Base-by-base conservation (phyloP, 2,113 vertebrate genomes). In the Apteryx mantelli region DNA sequence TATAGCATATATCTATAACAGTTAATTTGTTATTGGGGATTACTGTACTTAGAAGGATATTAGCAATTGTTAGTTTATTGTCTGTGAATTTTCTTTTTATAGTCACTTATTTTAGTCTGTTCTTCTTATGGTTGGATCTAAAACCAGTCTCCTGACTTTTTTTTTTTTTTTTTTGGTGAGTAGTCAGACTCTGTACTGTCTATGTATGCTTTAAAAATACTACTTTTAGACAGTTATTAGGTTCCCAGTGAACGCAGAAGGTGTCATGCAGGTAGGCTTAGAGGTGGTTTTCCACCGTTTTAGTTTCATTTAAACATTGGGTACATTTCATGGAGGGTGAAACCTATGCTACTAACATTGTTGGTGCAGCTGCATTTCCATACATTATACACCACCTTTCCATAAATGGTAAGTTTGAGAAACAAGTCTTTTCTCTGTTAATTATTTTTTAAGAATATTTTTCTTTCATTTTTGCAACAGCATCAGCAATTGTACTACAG, bases 401-500 rank as follows among this genome's bases (percentile, higher is more conserved):
- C 56, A 60, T 18, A 60, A 60, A 60, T 19, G 30, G 38, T 42
- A 42, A 18, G 56, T 66, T 52, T 58, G 79, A 64, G 70, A 85
- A 89, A 64, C 50, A 34, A 55, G 5, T 66, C 22, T 83, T 90
- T 86, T 88, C 81, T 88, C 66, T 80, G 76, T 83, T 79, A 70
- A 56, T 56, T 86, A 15, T 20, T 50, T 58, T 96, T 76, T 75
- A 52, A 95, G 77, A 61, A 89, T 22, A 34, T 92, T 93, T 64
- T 94, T 65, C 86, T 80, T 61, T 95, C 56, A 4, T 91, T 96
- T 91, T 97, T 56, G 66, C 95, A 88, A 92, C 98, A 99, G 96
- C 98, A 98, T 97, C 99, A 99, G 97, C 99, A 99, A 32, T 38
- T 99, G 92, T 99, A 99, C 98, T 99, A 99, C 88, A 98, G 96